Evolutionary conservation across 2,888 invertebrate species (phyloP), one percentile per base, ranked within the genome.

Genomic region (Rhorus exstirpatorius): DNA sequence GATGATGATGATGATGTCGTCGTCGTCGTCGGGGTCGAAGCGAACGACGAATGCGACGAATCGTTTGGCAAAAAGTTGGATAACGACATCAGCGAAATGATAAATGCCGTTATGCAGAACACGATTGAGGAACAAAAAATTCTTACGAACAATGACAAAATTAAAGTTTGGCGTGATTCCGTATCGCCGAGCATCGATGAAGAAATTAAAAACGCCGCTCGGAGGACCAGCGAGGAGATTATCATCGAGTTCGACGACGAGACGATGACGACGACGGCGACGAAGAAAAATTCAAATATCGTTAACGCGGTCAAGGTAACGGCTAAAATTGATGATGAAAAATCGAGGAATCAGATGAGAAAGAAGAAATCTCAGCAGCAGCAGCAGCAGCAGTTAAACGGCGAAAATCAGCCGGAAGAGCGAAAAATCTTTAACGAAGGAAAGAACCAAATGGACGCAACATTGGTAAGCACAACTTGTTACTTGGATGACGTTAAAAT

Each of bases 151-250:
- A 86, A 83, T 17, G 86, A 87, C 60, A 86, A 84, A 60, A 90
- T 92, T 53, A 86, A 87, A 81, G 85, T 92, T 60, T 92, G 91
- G 91, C 84, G 85, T 49, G 91, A 90, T 75, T 86, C 88, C 6
- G 24, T 80, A 12, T 81, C 87, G 3, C 86, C 85, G 1, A 83
- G 26, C 67, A 26, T 63, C 51, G 14, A 38, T 55, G 81, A 68
- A 38, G 76, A 53, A 49, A 24, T n/a, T 35, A 53, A 31, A 63
- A 44, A 53, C 21, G 14, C 1, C 1, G 68, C 77, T 68, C 12
- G 51, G 12, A 75, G 80, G 31, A 41, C 14, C 26, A 38, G 65
- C 3, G 61, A 85, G 67, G 89, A 90, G 60, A 84, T 91, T 31
- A 86, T 90, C 24, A 89, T 90, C 68, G 90, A 87, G 55, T 90